These are phyloP conservation scores for Poecilia velifera DNA, from an alignment of 2,797 vertebrate genomes.

Conservation along the genomic window DNA sequence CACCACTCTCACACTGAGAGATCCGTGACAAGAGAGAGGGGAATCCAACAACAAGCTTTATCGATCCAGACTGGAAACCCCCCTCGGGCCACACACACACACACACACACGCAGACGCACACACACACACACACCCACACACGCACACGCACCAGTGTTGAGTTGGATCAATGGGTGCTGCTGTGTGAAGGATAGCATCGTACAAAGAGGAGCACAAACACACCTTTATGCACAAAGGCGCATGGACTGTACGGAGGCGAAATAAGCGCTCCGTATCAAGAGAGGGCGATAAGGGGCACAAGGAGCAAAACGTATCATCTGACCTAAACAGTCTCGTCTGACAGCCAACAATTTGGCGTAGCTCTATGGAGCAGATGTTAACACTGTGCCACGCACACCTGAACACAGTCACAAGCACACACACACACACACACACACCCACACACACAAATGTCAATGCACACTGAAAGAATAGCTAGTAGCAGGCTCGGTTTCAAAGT, in stretches of 20 bases:
- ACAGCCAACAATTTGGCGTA: constrained; percentile 73
- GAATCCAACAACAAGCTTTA: constrained; percentile 81
- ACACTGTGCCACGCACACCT: constrained; percentile 44
- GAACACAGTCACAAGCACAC: constrained; percentile 16
- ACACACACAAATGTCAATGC: constrained; percentile 24
- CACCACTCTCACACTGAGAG: constrained; percentile 72
- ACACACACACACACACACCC: constrained; percentile 25
- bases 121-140: constrained; percentile 60
- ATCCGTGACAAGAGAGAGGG: constrained; percentile 80
- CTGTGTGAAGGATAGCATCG: constrained; percentile 74
- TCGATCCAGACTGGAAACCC: constrained; percentile 83
- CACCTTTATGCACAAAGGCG: constrained; percentile 36
- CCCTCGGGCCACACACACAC: constrained; percentile 68
- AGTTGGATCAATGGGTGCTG: constrained; percentile 76
- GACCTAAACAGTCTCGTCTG: constrained; percentile 77
- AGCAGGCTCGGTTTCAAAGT: constrained; percentile 39
- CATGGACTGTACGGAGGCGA: constrained; percentile 62
- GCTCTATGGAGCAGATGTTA: constrained; percentile 72
- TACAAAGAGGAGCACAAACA: constrained; percentile 61
- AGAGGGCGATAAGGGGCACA: constrained; percentile 66
- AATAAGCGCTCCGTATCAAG: constrained; percentile 66
- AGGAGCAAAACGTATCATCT: constrained; percentile 70
- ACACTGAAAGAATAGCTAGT: constrained; percentile 20
- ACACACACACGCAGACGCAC: constrained; percentile 51
- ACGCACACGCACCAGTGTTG: constrained; percentile 50